phyloP scores from a whole-genome alignment of 2,113 vertebrate species.

The Isichthys henryi region DNA sequence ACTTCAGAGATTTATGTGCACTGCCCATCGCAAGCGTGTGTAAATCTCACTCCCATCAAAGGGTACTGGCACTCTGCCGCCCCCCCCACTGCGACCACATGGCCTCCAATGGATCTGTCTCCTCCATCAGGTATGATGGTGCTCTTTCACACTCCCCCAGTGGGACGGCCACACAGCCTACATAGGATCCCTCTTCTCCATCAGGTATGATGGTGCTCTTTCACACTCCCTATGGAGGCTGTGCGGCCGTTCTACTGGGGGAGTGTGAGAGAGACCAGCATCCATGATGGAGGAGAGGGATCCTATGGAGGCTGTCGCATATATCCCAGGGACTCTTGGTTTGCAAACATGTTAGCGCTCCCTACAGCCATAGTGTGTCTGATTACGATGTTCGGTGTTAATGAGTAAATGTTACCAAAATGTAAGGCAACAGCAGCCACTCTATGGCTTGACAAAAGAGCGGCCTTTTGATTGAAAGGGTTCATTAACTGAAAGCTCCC shows the following conservation, averaged over 20 bases:
- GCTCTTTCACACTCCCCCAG: not conserved
- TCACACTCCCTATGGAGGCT: not conserved
- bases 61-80: not conserved
- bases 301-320: not conserved
- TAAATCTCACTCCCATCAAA: not conserved
- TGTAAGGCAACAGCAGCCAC: not conserved
- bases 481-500: not conserved
- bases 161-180: too few relatives aligned
- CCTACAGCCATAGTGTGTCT: not conserved
- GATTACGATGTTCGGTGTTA: not conserved
- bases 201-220: too few relatives aligned
- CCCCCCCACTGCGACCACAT: not conserved
- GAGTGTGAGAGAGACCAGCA: too few relatives aligned
- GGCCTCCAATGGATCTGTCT: not conserved
- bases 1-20: slow-evolving; percentile 5
- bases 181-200: too few relatives aligned
- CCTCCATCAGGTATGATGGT: not conserved
- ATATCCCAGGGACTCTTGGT: not conserved
- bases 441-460: not conserved
- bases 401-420: not conserved
- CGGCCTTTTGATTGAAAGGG: not conserved
- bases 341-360: not conserved
- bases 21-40: not conserved
- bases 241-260: too few relatives aligned
- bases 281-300: too few relatives aligned